Percentiles rank a stretch among this genome's conserved stretches.
phyloP scores from a whole-genome alignment of 2,888 invertebrate genomes.

The Helleia helle region DNA sequence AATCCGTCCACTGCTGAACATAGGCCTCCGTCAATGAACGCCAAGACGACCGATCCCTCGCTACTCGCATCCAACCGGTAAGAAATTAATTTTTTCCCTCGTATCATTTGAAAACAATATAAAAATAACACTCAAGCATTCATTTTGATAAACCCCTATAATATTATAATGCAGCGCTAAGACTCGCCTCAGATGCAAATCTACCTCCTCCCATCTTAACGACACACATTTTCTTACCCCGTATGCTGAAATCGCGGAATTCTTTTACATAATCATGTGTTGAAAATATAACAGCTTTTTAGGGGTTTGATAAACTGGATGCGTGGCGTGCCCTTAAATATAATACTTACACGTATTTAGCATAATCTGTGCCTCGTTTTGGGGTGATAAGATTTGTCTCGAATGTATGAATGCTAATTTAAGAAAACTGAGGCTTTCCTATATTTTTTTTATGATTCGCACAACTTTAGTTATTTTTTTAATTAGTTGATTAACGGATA shows the following conservation, averaged over 20 bases:
- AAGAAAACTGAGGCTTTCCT: no score
- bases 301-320: slow-evolving; percentile 48
- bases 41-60: no score
- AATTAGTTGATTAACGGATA: no score
- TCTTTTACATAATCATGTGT: slow-evolving; percentile 73
- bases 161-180: slow-evolving; percentile 17
- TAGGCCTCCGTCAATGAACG: no score
- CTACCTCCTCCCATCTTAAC: slow-evolving; percentile 53
- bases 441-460: no score
- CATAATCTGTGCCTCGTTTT: slow-evolving; percentile 47
- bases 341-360: slow-evolving; percentile 55
- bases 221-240: slow-evolving; percentile 57
- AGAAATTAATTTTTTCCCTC: no score
- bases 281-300: slow-evolving; percentile 69
- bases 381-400: slow-evolving; percentile 14
- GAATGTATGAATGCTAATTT: no score
- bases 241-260: slow-evolving; percentile 51
- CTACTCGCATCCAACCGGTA: no score
- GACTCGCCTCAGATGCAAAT: slow-evolving; percentile 50
- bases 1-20: no score
- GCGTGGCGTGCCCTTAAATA: slow-evolving; percentile 43
- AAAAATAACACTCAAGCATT: slow-evolving; percentile 14
- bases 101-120: no score
- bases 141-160: slow-evolving; percentile 16
- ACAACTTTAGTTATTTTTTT: no score